Conservation (phyloP, 2,888 invertebrate species). For the Spatulosminthurus flaviceps region DNA sequence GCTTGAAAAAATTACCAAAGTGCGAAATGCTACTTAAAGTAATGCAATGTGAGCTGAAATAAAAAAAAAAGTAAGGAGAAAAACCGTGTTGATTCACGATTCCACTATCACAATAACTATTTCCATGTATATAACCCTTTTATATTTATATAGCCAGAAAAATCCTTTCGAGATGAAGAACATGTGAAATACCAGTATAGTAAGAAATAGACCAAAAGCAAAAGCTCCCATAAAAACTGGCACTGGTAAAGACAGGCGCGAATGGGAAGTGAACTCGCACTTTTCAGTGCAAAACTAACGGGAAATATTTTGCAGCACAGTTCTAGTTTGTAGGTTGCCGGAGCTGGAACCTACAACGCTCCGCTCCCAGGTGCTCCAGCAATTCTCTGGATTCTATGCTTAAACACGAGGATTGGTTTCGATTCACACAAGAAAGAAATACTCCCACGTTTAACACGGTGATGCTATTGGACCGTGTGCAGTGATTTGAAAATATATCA, state of each 20-base stretch:
- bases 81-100: not conserved
- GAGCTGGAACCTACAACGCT: slow-evolving; percentile 29
- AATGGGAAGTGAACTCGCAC: slow-evolving; percentile 8
- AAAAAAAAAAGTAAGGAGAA: not conserved
- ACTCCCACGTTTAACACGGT: too few relatives aligned
- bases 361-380: slow-evolving; percentile 11
- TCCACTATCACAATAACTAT: not conserved
- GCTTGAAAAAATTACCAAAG: not conserved
- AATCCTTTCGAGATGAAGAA: not conserved
- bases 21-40: not conserved
- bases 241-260: slow-evolving; percentile 53
- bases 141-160: not conserved
- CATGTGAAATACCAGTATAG: not conserved
- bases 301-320: slow-evolving; percentile 25
- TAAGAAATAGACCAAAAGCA: not conserved
- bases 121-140: not conserved
- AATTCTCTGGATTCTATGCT: not conserved
- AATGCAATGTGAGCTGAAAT: slow-evolving; percentile 14
- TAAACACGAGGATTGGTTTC: not conserved
- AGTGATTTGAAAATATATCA: too few relatives aligned
- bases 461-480: too few relatives aligned
- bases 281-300: not conserved
- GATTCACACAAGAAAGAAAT: not conserved
- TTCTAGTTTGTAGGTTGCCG: slow-evolving; percentile 35
- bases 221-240: slow-evolving; percentile 19